Evolutionary conservation across 35 echinoderm and acorn worm species (phyloP).

Genomic region (Holothuria glaberrima): DNA sequence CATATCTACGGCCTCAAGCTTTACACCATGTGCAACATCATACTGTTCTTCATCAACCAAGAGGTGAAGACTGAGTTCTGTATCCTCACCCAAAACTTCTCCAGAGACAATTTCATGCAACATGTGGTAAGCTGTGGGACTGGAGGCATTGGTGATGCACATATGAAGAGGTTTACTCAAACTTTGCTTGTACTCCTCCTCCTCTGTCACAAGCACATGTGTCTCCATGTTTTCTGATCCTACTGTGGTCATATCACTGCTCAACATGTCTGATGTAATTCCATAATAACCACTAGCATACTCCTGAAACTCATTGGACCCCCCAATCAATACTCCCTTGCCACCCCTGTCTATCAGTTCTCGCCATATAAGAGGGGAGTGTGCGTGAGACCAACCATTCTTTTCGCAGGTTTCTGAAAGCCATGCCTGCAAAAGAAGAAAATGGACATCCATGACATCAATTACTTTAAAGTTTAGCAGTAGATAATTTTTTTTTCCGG

Average conservation of each 20-base stretch:
- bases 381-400: constrained; percentile 80
- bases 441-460: background rate
- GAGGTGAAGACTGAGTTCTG: constrained; percentile 76
- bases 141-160: constrained; percentile 92
- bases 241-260: constrained; percentile 88
- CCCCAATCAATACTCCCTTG: constrained; percentile 87
- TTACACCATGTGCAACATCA: constrained; percentile 59
- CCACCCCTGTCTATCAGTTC: constrained; percentile 90
- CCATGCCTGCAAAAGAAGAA: constrained; percentile 73
- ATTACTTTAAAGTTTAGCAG: background rate
- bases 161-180: constrained; percentile 86
- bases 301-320: constrained; percentile 96
- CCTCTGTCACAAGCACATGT: constrained; percentile 62
- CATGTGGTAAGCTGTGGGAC: constrained; percentile 80
- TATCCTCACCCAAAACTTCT: constrained; percentile 75
- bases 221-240: constrained; percentile 86
- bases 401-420: constrained; percentile 67
- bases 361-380: constrained; percentile 94
- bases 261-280: constrained; percentile 74
- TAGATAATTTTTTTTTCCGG: too few species aligned
- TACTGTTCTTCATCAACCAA: constrained; percentile 62
- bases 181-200: constrained; percentile 76
- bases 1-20: constrained; percentile 84
- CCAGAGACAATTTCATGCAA: constrained; percentile 78
- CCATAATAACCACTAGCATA: constrained; percentile 95